phyloP scores from a whole-genome alignment of 2,113 vertebrate species.

The Sylvilagus bachmani region DNA sequence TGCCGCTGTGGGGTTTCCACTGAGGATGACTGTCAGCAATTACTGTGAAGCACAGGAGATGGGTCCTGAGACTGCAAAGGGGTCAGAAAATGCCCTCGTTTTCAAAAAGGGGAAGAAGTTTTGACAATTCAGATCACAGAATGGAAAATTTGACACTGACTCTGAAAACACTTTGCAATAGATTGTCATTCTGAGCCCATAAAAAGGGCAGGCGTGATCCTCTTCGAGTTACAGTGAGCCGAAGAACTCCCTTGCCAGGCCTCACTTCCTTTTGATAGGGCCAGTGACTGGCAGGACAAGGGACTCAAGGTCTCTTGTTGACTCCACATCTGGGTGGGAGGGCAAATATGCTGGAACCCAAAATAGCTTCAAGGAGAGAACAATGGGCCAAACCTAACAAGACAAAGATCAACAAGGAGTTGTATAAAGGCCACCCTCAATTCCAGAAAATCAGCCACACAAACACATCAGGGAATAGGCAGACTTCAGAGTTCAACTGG shows the following conservation, averaged over 20 bases:
- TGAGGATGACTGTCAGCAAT: slow-evolving; percentile 77
- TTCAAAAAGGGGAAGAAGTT: slow-evolving; percentile 48
- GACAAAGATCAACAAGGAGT: slow-evolving; percentile 60
- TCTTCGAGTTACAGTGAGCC: not conserved
- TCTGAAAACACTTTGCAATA: not conserved
- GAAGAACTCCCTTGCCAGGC: not conserved
- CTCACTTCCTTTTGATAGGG: slow-evolving; percentile 45
- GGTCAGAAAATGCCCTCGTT: slow-evolving; percentile 31
- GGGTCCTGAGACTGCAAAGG: not conserved
- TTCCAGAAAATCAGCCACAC: slow-evolving; percentile 60
- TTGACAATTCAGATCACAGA: not conserved
- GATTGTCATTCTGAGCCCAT: not conserved
- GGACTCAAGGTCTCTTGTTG: not conserved
- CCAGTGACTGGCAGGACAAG: not conserved
- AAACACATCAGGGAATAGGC: not conserved
- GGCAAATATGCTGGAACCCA: slow-evolving; percentile 39
- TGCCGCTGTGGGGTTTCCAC: slow-evolving; percentile 73
- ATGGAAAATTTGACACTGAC: slow-evolving; percentile 11
- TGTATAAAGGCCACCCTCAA: not conserved
- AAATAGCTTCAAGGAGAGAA: slow-evolving; percentile 73
- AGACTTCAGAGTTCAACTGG: not conserved
- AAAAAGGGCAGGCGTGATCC: not conserved
- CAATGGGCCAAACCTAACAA: slow-evolving; percentile 66
- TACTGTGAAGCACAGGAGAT: not conserved
- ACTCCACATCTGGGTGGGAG: slow-evolving; percentile 60